A percentile compares a stretch with the other conserved stretches of the same genome.
Evolutionary conservation across 2,113 vertebrate species (phyloP).

Genomic region (Corythornis madagascariensis): DNA sequence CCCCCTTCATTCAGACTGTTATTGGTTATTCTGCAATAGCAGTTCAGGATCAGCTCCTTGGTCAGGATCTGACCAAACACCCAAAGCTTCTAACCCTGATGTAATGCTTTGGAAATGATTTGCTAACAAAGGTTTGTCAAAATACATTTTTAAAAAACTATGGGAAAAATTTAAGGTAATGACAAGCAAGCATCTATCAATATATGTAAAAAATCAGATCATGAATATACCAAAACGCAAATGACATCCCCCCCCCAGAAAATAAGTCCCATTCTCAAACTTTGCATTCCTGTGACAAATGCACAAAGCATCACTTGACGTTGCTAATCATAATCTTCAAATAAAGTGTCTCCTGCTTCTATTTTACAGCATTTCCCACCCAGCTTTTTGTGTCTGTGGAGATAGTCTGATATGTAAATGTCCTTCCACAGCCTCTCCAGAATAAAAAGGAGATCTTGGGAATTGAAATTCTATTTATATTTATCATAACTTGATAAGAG

Average conservation of each 20-base stretch:
- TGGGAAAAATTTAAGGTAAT: not conserved
- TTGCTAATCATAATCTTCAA: not conserved
- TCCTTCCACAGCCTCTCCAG: not conserved
- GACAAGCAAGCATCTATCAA: not conserved
- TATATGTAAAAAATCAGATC: not conserved
- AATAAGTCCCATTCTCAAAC: not conserved
- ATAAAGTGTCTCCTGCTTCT: not conserved
- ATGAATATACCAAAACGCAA: not conserved
- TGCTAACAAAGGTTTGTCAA: not conserved
- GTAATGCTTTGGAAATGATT: not conserved
- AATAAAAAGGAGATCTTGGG: constrained; percentile 46
- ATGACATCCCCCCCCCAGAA: not conserved
- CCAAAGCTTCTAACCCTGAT: not conserved
- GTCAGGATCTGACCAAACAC: not conserved
- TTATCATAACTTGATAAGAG: constrained; percentile 70
- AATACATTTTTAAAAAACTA: not conserved
- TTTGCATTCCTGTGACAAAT: not conserved
- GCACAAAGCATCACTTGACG: not conserved
- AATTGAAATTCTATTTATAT: constrained; percentile 69
- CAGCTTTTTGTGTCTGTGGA: constrained; percentile 46
- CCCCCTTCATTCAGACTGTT: not conserved
- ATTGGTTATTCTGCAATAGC: not conserved
- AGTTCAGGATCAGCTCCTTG: not conserved
- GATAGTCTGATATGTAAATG: constrained; percentile 24
- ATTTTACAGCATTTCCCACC: constrained; percentile 15